phyloP scores from a whole-genome alignment of 2,113 vertebrate genomes.

The Urocitellus parryii region DNA sequence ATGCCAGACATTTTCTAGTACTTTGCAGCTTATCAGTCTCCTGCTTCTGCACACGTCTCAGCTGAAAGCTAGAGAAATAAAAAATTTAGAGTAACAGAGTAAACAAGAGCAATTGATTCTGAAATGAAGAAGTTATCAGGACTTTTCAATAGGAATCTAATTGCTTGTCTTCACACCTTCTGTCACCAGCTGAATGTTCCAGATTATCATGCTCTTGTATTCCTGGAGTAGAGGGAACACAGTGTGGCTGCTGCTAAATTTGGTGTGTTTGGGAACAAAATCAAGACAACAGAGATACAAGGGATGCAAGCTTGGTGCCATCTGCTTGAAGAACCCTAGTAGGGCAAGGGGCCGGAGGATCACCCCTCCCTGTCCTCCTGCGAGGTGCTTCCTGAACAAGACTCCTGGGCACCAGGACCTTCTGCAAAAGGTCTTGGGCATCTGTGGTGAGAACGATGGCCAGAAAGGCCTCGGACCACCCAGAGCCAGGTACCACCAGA shows the following conservation, averaged over 20 bases:
- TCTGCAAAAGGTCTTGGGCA: background rate
- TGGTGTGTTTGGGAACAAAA: background rate
- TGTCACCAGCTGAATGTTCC: background rate
- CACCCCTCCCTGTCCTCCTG: too few species aligned
- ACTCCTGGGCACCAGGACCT: background rate
- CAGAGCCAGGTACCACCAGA: accelerated
- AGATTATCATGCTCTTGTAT: background rate
- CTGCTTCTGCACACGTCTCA: background rate
- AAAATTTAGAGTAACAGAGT: background rate
- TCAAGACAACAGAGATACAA: background rate
- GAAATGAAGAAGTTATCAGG: background rate
- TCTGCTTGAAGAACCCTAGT: background rate
- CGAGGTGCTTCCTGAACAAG: too few species aligned
- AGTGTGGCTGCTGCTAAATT: background rate
- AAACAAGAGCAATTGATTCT: background rate
- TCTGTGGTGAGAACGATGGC: background rate
- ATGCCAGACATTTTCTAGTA: background rate
- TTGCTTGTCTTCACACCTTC: conserved; percentile 37
- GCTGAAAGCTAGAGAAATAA: background rate
- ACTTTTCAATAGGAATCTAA: background rate
- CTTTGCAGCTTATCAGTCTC: background rate
- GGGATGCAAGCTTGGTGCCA: background rate
- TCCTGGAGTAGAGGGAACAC: background rate
- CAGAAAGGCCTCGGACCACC: background rate
- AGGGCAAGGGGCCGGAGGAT: background rate